phyloP scores from a whole-genome alignment of 2,113 vertebrate genomes.

The Pteronura brasiliensis region DNA sequence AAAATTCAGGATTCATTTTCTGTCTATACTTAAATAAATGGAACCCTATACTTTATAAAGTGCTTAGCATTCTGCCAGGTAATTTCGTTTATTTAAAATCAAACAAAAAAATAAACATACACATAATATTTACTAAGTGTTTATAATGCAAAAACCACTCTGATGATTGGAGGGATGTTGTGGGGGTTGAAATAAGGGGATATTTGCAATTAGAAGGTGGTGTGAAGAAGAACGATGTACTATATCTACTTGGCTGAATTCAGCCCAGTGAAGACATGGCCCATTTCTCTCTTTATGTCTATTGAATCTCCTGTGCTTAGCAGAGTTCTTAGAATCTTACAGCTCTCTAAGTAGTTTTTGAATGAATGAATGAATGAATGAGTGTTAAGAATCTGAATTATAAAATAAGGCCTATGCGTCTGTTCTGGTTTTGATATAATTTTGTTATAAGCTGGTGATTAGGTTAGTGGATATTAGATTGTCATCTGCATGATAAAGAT shows the following conservation, averaged over 20 bases:
- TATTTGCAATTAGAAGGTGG: neutral
- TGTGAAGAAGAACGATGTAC: neutral
- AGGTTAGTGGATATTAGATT: neutral
- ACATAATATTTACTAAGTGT: neutral
- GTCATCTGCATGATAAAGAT: neutral
- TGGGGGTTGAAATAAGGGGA: neutral
- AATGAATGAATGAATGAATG: neutral
- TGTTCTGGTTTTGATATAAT: neutral
- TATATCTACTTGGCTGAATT: neutral
- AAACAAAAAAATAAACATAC: neutral
- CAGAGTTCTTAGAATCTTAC: neutral
- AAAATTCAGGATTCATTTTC: neutral
- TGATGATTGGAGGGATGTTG: neutral
- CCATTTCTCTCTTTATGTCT: neutral
- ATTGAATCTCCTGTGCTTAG: neutral
- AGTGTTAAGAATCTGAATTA: neutral
- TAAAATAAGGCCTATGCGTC: neutral
- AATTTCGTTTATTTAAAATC: neutral
- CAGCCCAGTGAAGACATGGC: neutral
- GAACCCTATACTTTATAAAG: neutral
- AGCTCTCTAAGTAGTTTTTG: neutral
- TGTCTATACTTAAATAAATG: neutral
- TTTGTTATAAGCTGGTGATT: neutral
- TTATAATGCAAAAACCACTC: neutral
- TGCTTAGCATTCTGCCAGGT: neutral